Percentiles rank a stretch among this genome's conserved stretches.
These are phyloP conservation scores for Nymphalis c-album DNA, from an alignment of 2,888 invertebrate species.

Conservation along the genomic window DNA sequence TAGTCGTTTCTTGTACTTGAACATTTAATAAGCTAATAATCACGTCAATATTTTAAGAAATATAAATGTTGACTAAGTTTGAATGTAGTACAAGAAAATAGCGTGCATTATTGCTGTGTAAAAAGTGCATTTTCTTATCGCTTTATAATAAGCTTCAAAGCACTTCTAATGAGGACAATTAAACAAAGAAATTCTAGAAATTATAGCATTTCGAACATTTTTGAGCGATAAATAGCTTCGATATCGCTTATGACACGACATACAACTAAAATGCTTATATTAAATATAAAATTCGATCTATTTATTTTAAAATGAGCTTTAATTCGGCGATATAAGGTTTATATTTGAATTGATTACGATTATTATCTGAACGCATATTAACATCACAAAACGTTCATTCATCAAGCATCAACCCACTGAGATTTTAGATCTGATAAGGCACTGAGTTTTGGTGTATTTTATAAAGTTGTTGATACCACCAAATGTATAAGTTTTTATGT, in stretches of 20 bases:
- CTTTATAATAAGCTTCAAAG: conserved; percentile 11
- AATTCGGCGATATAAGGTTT: conserved; percentile 14
- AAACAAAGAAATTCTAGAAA: conserved; percentile 24
- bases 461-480: conserved; percentile 50
- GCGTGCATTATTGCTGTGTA: conserved; percentile 23
- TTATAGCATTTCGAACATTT: conserved; percentile 18
- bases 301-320: conserved; percentile 10
- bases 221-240: conserved; percentile 23
- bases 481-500: background rate
- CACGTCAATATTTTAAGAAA: background rate
- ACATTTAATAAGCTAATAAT: background rate
- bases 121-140: conserved; percentile 20
- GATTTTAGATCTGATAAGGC: conserved; percentile 63
- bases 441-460: conserved; percentile 44
- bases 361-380: conserved; percentile 52
- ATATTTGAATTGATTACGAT: conserved; percentile 18
- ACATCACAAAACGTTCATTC: conserved; percentile 79
- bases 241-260: conserved; percentile 30
- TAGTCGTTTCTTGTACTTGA: background rate
- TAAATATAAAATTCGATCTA: background rate
- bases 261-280: conserved; percentile 4
- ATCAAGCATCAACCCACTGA: conserved; percentile 68
- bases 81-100: conserved; percentile 17
- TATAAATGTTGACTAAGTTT: background rate
- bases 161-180: conserved; percentile 26